Base-by-base conservation (phyloP, 2,888 invertebrate species). In the Empis livida region DNA sequence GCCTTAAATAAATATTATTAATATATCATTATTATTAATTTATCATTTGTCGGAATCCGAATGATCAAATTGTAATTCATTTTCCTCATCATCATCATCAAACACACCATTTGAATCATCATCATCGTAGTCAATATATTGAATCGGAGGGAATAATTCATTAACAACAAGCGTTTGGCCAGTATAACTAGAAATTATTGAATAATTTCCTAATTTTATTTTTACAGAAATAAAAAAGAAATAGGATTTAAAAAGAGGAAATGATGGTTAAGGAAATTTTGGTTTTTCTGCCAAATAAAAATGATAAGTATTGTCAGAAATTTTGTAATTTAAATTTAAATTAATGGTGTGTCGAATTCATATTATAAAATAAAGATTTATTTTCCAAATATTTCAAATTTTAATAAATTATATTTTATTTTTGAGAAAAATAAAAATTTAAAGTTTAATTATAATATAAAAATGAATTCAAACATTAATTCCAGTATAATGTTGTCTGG, bases 121-220 rank as follows among this genome's bases (percentile, higher is more conserved):
- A 48, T 63, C 60, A 48, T 63, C 61, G 48, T 60, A 60, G 42
- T 59, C 47, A 51, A 59, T 61, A 60, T 67, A 67, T 61, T 57
- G 56, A 42, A 78, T 70, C 63, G 77, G 79, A 69, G 90, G 90
- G 77, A 91, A 91, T 72, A 89, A 81, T 74, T 89, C 89, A 82
- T 90, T 87, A 75, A 90, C 87, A 75, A 85, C 84, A 78, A 84
- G 78, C 76, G 88, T 86, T 77, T 90, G 90, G 77, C 87, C 86
- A 76, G 84, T 77, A 80, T 90, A 91, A 77, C 90, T 90, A 85
- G 72, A 85, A 84, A 6, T 27, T 27, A 6, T 27, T 9, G 5
- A 27, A 27, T 27, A 27, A 27, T 27, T 27, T 27, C 23, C 23
- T 9, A 27, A 27, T 8, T 8, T 27, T 27, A 8, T 8, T 27